phyloP scores from a whole-genome alignment of 2,113 vertebrate species.

The Panthera tigris region DNA sequence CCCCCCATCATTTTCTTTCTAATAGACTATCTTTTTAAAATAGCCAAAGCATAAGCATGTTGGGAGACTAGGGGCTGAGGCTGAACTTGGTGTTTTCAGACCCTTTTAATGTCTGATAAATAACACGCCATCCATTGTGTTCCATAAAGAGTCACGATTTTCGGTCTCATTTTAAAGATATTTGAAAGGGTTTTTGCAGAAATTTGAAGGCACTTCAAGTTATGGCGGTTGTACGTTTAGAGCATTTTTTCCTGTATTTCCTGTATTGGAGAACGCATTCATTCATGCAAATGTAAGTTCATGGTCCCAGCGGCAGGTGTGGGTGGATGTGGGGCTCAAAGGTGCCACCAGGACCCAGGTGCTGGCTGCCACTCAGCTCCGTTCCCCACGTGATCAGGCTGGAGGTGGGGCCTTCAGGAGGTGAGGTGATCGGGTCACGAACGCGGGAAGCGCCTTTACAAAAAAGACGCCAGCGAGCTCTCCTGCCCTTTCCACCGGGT shows the following conservation, averaged over 20 bases:
- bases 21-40: neutral
- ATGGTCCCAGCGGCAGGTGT: neutral
- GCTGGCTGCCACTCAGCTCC: neutral
- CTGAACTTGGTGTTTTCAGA: rapidly evolving
- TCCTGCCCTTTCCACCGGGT: neutral
- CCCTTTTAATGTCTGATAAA: neutral
- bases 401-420: neutral
- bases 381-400: neutral
- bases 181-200: neutral
- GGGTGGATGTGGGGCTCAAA: neutral
- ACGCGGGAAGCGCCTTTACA: neutral
- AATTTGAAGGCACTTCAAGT: neutral
- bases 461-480: neutral
- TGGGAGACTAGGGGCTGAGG: neutral
- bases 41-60: neutral
- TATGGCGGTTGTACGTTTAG: rapidly evolving
- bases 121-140: rapidly evolving
- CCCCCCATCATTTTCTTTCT: neutral
- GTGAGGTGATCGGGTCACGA: neutral
- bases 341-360: rapidly evolving
- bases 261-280: neutral
- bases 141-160: neutral
- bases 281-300: neutral
- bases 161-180: too few relatives aligned
- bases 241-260: neutral